Conservation (phyloP, 2,888 invertebrate genomes). For the Luperina nickerlii region DNA sequence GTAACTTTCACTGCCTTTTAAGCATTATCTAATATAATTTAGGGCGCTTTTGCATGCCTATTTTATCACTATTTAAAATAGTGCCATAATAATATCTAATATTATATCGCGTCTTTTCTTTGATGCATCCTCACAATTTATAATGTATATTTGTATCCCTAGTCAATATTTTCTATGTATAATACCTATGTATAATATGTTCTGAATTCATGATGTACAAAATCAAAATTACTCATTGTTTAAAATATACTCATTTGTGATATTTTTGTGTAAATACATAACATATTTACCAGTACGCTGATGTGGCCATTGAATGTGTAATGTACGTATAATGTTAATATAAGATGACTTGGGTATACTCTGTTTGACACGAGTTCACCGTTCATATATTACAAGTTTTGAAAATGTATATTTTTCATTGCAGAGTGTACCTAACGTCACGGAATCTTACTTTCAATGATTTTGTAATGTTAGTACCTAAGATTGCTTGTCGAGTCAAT, state of each 20-base stretch:
- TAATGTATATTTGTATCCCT: conserved; percentile 77
- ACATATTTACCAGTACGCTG: conserved; percentile 81
- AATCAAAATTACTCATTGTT: conserved; percentile 70
- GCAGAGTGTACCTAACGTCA: conserved; percentile 75
- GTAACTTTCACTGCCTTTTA: conserved; percentile 80
- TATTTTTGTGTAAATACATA: conserved; percentile 85
- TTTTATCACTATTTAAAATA: conserved; percentile 85
- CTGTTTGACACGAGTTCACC: conserved; percentile 35
- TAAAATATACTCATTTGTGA: conserved; percentile 85
- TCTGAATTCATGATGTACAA: conserved; percentile 65
- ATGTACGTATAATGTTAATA: conserved; percentile 63
- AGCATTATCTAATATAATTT: conserved; percentile 76
- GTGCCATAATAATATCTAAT: conserved; percentile 81
- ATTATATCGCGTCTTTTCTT: conserved; percentile 64
- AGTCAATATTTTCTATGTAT: conserved; percentile 76
- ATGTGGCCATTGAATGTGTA: conserved; percentile 84
- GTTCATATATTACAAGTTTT: conserved; percentile 13
- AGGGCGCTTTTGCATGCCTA: conserved; percentile 80
- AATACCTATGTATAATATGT: conserved; percentile 61
- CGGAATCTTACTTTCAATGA: conserved; percentile 71
- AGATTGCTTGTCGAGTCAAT: conserved; percentile 83
- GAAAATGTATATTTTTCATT: conserved; percentile 31
- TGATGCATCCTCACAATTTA: conserved; percentile 71
- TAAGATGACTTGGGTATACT: conserved; percentile 68
- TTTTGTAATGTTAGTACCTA: conserved; percentile 76